Evolutionary conservation across 2,797 vertebrate genomes (phyloP), one percentile per base, ranked within the genome.

Genomic region (Cirrhinus molitorella): DNA sequence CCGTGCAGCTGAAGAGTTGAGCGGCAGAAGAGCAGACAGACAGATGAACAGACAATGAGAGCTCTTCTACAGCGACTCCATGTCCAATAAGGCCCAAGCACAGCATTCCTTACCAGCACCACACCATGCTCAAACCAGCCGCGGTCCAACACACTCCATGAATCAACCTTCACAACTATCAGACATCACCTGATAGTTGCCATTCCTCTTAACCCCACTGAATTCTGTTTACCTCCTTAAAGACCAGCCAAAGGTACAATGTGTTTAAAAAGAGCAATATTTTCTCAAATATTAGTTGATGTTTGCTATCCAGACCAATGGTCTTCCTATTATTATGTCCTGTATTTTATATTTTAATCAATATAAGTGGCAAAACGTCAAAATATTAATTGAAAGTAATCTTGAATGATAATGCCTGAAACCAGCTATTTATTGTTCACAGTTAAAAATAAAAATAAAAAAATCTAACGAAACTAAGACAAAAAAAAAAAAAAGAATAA

Each of bases 11-110:
- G 76, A 73, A 90, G 19, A 87, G 73, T 88, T 83, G 88, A 93
- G 93, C 89, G 93, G 92, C 93, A 90, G 90, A 93, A 91, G 93
- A 93, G 91, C 93, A 93, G 92, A 94, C 63, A 92, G 85, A 95
- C 93, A 90, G 87, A 93, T 93, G 93, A 89, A 93, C 87, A 89
- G 73, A 85, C 85, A 37, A 84, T 79, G 77, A 87, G 85, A 88
- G 79, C 83, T 88, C 70, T 91, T 85, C 87, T 73, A 85, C 83
- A 31, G 89, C 66, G 83, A 86, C 63, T 51, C 72, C n/a, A 84
- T 81, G 81, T 85, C 72, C 87, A 86, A 28, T 77, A 11, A 68
- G 31, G 43, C 88, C 68, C 47, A 87, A 85, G 80, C 88, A 61
- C 23, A 74, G 67, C 74, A 86, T 70, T 83, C 77, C 77, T 80